These are phyloP conservation scores for Linnaemya vulpina DNA, from an alignment of 2,888 invertebrate genomes.

Conservation along the genomic window DNA sequence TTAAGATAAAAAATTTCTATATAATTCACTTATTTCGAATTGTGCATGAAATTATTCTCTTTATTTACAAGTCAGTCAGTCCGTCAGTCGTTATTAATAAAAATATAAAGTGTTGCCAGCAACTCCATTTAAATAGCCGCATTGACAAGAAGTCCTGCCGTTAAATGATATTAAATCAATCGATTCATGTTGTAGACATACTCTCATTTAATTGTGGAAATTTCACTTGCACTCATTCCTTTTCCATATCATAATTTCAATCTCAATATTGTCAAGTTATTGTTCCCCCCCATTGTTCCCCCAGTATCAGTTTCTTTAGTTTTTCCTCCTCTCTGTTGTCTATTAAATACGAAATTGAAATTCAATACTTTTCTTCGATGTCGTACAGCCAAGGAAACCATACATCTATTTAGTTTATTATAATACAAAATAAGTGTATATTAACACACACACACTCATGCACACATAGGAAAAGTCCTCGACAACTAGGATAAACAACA, in stretches of 20 bases:
- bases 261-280: too few species aligned
- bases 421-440: constrained; percentile 25
- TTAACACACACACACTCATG: constrained; percentile 12
- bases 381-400: constrained; percentile 67
- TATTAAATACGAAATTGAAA: constrained; percentile 63
- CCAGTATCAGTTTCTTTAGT: constrained; percentile 17
- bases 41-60: not conserved
- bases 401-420: constrained; percentile 54
- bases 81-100: too few species aligned
- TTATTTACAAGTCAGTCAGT: not conserved
- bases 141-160: not conserved
- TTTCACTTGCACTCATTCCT: not conserved
- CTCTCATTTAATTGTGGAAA: not conserved
- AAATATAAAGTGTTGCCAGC: too few species aligned
- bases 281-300: not conserved
- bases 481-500: constrained; percentile 12
- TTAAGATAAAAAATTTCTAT: too few species aligned
- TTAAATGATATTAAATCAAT: constrained; percentile 20
- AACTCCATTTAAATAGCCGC: not conserved
- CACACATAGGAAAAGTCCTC: constrained; percentile 30
- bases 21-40: not conserved
- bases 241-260: constrained; percentile 2
- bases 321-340: constrained; percentile 1
- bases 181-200: constrained; percentile 12
- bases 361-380: constrained; percentile 63